Base-by-base conservation (phyloP, 2,888 invertebrate species). In the Mellilla xanthometata region DNA sequence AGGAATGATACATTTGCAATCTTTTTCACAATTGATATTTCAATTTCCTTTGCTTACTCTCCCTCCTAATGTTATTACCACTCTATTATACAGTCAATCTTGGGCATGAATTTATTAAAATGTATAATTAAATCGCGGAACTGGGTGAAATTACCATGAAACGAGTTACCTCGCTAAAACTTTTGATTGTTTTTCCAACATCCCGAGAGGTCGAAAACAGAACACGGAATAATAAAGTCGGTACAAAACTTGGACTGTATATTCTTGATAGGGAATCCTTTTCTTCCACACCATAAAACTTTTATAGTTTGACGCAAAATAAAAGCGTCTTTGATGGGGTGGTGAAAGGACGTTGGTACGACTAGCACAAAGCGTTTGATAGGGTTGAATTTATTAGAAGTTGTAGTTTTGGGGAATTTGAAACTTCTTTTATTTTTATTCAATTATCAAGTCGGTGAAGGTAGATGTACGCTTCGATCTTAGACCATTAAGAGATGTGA, bases 261-360 rank as follows among this genome's bases (percentile, higher is more conserved):
- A 75, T 79, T 71, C 73, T 70, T 76, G 81, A 83, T 83, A 81
- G 77, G 62, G 67, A 68, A 78, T 74, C 83, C 84, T 76, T 82
- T 85, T 81, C 76, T 86, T 85, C 81, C 81, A 70, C 70, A 54
- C 79, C 85, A 86, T 86, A 83, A 84, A 87, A 85, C 83, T 85
- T 84, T 78, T 83, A 55, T 55, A 44, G 80, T 72, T 76, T 79
- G 81, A 75, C 72, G 70, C 47, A 41, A 29, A 48, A 33, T 26
- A 34, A 24, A 48, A 48, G 13, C 47, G 12, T 11, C 38, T 11
- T 28, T 5, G 15, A 19, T 19, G 15, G 15, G 15, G 15, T 19
- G 15, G 4, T 6, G 15, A 19, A 19, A 19, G 15, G 15, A 19
- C 6, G 4, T 19, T 6, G 15, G 15, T 3, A 6, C n/a, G n/a